phyloP scores from a whole-genome alignment of 53 echinoderm and acorn worm species.

The Antedon mediterranea region DNA sequence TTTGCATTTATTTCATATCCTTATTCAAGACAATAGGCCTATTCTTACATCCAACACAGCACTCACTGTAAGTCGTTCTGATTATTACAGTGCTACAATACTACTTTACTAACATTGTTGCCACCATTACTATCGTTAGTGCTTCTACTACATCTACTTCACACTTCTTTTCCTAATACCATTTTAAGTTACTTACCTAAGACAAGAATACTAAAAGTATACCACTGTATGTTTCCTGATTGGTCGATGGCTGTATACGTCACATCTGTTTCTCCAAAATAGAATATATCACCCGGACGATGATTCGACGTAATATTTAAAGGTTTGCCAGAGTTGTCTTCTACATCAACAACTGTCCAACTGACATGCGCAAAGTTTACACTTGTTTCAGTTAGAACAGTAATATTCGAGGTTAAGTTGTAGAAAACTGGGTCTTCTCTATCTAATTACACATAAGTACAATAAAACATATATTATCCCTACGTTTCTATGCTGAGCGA shows the following conservation, averaged over 20 bases:
- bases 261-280: not conserved
- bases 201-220: not conserved
- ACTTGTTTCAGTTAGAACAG: not conserved
- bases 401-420: not conserved
- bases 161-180: too few species aligned
- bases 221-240: not conserved
- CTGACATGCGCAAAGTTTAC: not conserved
- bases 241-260: not conserved
- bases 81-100: too few species aligned
- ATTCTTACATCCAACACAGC: too few species aligned
- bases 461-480: too few species aligned
- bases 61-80: too few species aligned
- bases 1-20: too few species aligned
- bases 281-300: not conserved
- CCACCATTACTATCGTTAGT: too few species aligned
- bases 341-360: not conserved
- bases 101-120: too few species aligned
- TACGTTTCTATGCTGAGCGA: too few species aligned
- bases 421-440: not conserved
- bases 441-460: not conserved
- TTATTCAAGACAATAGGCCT: too few species aligned
- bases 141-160: too few species aligned
- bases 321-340: not conserved
- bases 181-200: not conserved
- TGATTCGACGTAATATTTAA: not conserved